Percentiles rank a stretch among this genome's conserved stretches.
Conservation (phyloP, 2,888 invertebrate genomes). For the Torymus tubicola region DNA sequence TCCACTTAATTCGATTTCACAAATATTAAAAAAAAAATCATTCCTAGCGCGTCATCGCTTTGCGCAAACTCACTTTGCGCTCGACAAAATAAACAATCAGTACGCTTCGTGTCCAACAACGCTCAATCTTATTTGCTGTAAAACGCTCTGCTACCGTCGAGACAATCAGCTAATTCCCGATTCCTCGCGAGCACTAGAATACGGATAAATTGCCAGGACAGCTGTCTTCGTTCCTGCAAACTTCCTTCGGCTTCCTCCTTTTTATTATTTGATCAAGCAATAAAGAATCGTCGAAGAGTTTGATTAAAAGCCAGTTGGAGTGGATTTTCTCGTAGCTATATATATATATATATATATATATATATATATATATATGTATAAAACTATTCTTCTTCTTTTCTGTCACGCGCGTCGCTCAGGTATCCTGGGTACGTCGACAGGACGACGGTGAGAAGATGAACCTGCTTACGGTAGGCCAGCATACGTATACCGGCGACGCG, state of each 20-base stretch:
- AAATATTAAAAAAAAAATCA: too few species aligned
- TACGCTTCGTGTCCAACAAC: too few species aligned
- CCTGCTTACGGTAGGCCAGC: constrained; percentile 82
- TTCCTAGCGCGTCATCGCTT: too few species aligned
- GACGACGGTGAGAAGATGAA: constrained; percentile 82
- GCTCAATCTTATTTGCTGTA: too few species aligned
- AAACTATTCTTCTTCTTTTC: neutral
- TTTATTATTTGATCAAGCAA: constrained; percentile 43
- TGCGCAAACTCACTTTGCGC: too few species aligned
- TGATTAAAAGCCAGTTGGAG: constrained; percentile 1
- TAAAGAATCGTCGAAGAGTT: constrained; percentile 20
- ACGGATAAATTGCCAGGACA: too few species aligned
- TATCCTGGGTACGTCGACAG: constrained; percentile 83
- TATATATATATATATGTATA: too few species aligned
- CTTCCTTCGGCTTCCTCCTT: neutral
- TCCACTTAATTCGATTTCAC: too few species aligned
- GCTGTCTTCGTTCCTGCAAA: neutral
- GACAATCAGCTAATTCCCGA: too few species aligned
- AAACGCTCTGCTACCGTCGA: too few species aligned
- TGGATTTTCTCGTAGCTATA: neutral
- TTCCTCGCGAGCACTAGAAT: too few species aligned
- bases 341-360: neutral
- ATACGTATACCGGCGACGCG: constrained; percentile 83
- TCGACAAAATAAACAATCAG: too few species aligned
- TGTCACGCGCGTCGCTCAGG: constrained; percentile 75